These are phyloP conservation scores for Scomber scombrus DNA, from an alignment of 2,113 vertebrate species.

Conservation along the genomic window DNA sequence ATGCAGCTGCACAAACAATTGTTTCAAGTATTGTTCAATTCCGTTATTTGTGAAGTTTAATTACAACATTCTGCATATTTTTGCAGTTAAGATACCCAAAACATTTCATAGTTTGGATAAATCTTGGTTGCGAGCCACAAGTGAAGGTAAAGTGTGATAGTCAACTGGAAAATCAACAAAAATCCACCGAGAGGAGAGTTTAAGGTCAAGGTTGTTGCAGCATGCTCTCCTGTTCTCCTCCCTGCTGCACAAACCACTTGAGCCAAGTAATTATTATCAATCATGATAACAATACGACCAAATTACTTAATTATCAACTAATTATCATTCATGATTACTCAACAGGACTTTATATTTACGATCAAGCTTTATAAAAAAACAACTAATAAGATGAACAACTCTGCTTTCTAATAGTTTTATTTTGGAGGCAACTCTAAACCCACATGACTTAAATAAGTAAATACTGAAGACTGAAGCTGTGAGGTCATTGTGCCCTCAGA, in stretches of 20 bases:
- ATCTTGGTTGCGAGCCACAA: not conserved
- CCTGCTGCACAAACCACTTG: constrained; percentile 25
- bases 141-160: constrained; percentile 22
- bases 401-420: not conserved
- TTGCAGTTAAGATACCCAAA: constrained; percentile 1
- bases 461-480: constrained; percentile 33
- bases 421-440: not conserved
- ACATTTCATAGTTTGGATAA: constrained; percentile 16
- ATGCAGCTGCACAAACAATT: not conserved
- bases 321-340: constrained; percentile 32
- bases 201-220: constrained; percentile 53
- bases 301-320: constrained; percentile 42
- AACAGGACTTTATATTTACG: too few species aligned
- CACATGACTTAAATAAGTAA: constrained; percentile 6
- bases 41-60: not conserved
- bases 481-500: constrained; percentile 3
- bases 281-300: constrained; percentile 36
- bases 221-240: constrained; percentile 4
- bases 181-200: constrained; percentile 41
- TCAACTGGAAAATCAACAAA: constrained; percentile 25
- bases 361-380: too few species aligned
- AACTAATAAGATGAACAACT: too few species aligned
- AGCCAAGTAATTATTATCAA: constrained; percentile 19
- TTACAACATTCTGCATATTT: constrained; percentile 5
- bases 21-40: not conserved